Percentiles rank a stretch among this genome's conserved stretches.
Conservation (phyloP, 2,113 vertebrate species). For the Ramphastos sulfuratus region DNA sequence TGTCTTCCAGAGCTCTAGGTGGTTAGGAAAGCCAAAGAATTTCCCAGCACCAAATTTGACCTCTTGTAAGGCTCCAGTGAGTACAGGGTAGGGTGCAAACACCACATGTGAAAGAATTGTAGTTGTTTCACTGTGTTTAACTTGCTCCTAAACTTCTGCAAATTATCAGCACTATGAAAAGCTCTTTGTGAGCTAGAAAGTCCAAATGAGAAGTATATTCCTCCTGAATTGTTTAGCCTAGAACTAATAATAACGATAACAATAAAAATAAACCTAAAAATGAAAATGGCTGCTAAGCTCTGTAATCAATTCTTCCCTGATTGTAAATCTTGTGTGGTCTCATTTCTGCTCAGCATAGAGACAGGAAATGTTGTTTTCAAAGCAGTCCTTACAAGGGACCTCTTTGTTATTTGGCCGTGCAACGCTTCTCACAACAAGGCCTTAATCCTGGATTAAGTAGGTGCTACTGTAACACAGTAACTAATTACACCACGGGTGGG, state of each 20-base stretch:
- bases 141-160: background rate
- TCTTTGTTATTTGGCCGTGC: conserved; percentile 48
- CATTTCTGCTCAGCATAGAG: conserved; percentile 21
- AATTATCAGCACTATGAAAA: conserved; percentile 43
- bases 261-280: conserved; percentile 52
- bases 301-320: conserved; percentile 69
- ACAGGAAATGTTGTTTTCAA: conserved; percentile 67
- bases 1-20: conserved; percentile 15
- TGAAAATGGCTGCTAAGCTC: conserved; percentile 57
- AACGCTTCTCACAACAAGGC: background rate
- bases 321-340: conserved; percentile 72
- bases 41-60: background rate
- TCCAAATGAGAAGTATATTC: conserved; percentile 1
- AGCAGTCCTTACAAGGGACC: conserved; percentile 49
- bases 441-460: conserved; percentile 49
- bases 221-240: conserved; percentile 15
- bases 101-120: background rate
- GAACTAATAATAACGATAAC: conserved; percentile 46
- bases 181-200: conserved; percentile 44
- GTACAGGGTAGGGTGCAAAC: conserved; percentile 7
- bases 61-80: background rate
- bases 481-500: background rate
- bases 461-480: conserved; percentile 50
- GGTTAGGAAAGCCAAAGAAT: conserved; percentile 29
- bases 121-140: background rate